These are phyloP conservation scores for Drosophila orena DNA, from an alignment of 1,140 invertebrate genomes.

Conservation along the genomic window DNA sequence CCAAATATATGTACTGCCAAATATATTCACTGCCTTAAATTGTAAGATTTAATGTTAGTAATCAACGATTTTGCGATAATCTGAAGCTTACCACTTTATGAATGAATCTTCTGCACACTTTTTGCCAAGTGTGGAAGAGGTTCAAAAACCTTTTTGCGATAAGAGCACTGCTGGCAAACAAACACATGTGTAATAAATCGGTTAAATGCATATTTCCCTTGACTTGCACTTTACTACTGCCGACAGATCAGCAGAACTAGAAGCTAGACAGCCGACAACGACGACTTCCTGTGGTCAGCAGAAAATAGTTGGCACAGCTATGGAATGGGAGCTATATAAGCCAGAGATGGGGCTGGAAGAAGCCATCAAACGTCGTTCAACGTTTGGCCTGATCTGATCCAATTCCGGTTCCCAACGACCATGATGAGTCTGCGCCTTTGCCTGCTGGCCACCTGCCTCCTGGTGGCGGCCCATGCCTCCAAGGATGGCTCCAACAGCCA, in stretches of 20 bases:
- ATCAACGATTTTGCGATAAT: not conserved
- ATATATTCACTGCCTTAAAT: too few relatives aligned
- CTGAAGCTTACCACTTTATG: not conserved
- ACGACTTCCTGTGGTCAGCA: slow-evolving; percentile 24
- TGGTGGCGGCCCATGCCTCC: slow-evolving; percentile 52
- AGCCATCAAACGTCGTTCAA: slow-evolving; percentile 64
- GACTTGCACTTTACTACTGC: slow-evolving; percentile 10
- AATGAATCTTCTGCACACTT: not conserved
- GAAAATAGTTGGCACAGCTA: slow-evolving; percentile 20
- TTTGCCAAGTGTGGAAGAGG: slow-evolving; percentile 13
- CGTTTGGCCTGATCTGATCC: slow-evolving; percentile 64
- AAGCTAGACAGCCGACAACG: not conserved
- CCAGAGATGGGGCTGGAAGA: slow-evolving; percentile 7
- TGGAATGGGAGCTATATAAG: slow-evolving; percentile 46
- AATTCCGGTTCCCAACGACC: slow-evolving; percentile 10
- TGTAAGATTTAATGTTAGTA: not conserved
- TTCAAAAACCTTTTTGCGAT: slow-evolving; percentile 39
- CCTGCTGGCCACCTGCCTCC: slow-evolving; percentile 69
- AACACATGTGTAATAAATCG: slow-evolving; percentile 11
- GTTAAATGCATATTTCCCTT: slow-evolving; percentile 25
- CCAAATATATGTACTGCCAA: too few relatives aligned
- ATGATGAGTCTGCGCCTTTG: slow-evolving; percentile 72
- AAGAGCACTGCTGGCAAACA: slow-evolving; percentile 18
- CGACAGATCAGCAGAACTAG: slow-evolving; percentile 21
- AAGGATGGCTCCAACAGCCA: slow-evolving; percentile 42